These are phyloP conservation scores for Chironomus tepperi DNA, from an alignment of 1,140 invertebrate species.

Conservation along the genomic window DNA sequence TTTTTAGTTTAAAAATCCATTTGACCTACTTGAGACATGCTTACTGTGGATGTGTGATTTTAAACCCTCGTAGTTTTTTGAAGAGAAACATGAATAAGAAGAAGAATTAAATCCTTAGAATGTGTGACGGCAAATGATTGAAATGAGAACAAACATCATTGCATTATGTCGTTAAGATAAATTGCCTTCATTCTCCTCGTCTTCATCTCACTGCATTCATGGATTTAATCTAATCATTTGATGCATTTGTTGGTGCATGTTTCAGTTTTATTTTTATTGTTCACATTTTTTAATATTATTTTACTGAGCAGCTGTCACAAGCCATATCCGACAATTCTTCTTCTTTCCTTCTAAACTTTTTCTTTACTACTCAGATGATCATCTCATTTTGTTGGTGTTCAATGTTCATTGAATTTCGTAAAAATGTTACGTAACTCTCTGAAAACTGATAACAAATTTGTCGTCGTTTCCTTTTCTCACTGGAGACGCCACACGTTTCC, in stretches of 20 bases:
- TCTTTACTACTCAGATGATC: no score
- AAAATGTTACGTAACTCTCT: background rate
- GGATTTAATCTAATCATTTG: slow-evolving; percentile 8
- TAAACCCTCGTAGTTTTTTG: background rate
- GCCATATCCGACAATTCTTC: background rate
- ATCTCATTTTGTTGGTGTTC: no score
- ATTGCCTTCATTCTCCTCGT: background rate
- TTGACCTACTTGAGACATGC: background rate
- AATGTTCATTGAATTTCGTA: background rate
- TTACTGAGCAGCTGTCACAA: background rate
- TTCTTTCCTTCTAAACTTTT: no score
- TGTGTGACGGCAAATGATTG: slow-evolving; percentile 11
- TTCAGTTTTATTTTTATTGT: background rate
- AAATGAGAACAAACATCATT: background rate
- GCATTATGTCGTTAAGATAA: slow-evolving; percentile 12
- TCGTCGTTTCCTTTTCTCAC: background rate
- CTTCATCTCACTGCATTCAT: background rate
- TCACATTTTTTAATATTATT: background rate
- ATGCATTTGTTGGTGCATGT: slow-evolving; percentile 1
- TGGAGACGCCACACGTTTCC: background rate
- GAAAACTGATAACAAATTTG: slow-evolving; percentile 1
- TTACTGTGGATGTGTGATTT: background rate
- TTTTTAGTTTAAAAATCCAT: background rate
- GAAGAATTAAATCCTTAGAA: background rate
- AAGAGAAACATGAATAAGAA: no score